Evolutionary conservation across 1,140 invertebrate species (phyloP), one percentile per base, ranked within the genome.

Genomic region (Euwallacea similis): DNA sequence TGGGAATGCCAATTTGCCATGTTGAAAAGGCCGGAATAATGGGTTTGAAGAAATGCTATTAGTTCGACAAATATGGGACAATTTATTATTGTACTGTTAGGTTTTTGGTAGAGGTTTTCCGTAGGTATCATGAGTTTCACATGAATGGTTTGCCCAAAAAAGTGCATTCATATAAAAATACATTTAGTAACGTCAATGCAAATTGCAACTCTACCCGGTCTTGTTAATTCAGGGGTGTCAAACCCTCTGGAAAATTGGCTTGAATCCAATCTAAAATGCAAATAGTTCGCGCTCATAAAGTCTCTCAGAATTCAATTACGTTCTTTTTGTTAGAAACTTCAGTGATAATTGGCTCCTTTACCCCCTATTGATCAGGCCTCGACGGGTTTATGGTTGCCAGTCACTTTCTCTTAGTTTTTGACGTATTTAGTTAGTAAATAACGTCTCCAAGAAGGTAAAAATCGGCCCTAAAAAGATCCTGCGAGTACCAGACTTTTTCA

Each of bases 191-290:
- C 67, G 69, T 56, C 54, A 50, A 71, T 71, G 69, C 43, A 58
- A 66, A 66, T 66, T 53, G 60, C 59, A 68, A 72, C 71, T 58
- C 61, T 56, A 53, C 47, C n/a, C 11, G 53, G 67, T 59, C 54
- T 64, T 63, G 70, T 62, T 69, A 73, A 73, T 69, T 73, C 53
- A 54, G 68, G 74, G 74, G 74, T 72, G 74, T 74, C 74, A 76
- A 76, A 74, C 72, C 69, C 72, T 71, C 71, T 67, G 74, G 76
- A 77, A 77, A 77, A 77, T 77, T 77, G 76, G 70, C 74, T 73
- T 59, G 64, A 73, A 76, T 77, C 74, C 76, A 77, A 77, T 77
- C 75, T 77, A 77, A 74, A 76, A 77, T 77, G 76, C 76, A 76
- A 77, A 77, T 77, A 69, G 64, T 71, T 46, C 61, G 58, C 60